Percentiles rank a stretch among this genome's conserved stretches.
Conservation (phyloP, 2,888 invertebrate genomes). For the Heliconius hortense region DNA sequence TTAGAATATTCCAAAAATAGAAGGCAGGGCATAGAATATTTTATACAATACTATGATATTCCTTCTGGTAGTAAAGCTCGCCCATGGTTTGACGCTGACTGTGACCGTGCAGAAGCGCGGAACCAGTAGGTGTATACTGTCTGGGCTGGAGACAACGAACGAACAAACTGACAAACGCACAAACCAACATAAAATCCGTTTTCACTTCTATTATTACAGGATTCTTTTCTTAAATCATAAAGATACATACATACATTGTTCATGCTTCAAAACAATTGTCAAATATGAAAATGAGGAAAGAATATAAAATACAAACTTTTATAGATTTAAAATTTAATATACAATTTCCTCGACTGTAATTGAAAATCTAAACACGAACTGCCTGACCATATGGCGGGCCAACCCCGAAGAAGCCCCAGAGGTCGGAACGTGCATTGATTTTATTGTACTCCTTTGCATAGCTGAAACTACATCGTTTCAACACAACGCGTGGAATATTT, state of each 20-base stretch:
- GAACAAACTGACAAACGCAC: too few relatives aligned
- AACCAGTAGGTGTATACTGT: too few relatives aligned
- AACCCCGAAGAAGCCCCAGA: constrained; percentile 15
- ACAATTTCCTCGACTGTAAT: constrained; percentile 9
- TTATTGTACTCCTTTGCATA: constrained; percentile 41
- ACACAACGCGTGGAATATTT: constrained; percentile 15
- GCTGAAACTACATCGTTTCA: constrained; percentile 34
- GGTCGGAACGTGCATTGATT: constrained; percentile 47
- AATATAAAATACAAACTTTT: background rate
- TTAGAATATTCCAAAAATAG: too few relatives aligned
- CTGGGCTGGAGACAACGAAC: too few relatives aligned
- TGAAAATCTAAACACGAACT: constrained; percentile 22
- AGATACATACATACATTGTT: background rate
- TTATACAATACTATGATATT: too few relatives aligned
- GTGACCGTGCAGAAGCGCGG: too few relatives aligned
- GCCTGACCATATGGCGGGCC: constrained; percentile 23
- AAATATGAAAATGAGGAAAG: background rate
- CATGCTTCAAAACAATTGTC: background rate
- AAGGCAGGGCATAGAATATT: too few relatives aligned
- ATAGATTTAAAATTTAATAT: constrained; percentile 14
- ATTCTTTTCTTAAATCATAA: too few relatives aligned
- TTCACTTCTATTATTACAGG: too few relatives aligned
- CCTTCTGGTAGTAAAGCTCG: too few relatives aligned
- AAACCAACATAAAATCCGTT: too few relatives aligned
- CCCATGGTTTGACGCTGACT: too few relatives aligned